Evolutionary conservation across 2,888 invertebrate species (phyloP), one percentile per base, ranked within the genome.

Genomic region (Drosophila hamatofila): DNA sequence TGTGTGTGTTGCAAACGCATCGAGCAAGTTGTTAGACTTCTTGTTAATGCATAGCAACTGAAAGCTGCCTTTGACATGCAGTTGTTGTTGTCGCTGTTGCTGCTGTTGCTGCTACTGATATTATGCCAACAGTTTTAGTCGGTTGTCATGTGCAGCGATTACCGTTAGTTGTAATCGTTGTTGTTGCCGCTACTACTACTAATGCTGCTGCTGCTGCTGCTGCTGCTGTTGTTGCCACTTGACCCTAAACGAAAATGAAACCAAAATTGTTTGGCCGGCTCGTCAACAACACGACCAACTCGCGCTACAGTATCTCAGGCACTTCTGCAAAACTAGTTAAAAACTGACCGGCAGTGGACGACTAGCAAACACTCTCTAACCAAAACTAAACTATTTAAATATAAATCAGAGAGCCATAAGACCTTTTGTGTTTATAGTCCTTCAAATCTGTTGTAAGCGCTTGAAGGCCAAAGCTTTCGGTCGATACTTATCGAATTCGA

Each of bases 181-280:
- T 62, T 70, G 65, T 48, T 70, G 65, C 46, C 67, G 58, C 55
- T 64, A 60, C 44, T 63, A 71, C 56, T 81, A 63, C 54, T 67
- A n/a, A n/a, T n/a, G 0, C 58, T 71, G 66, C 49, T 78, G 75
- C 65, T 64, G 41, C 56, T 81, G 65, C 54, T 69, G n/a, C 11
- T 39, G 61, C 55, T 70, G 62, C 46, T 72, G 73, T 59, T 74
- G 72, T 55, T 83, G 75, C 65, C 81, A 89, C 89, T 86, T 88
- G 88, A 89, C 89, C 88, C 89, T 88, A 89, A 89, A 84, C 89
- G 85, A 79, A 84, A 84, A 80, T 75, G 88, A 84, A 89, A 87
- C 84, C 84, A 48, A 89, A 86, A 79, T 76, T 84, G 82, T 73
- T 73, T 68, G 75, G 80, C 62, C 66, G 64, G 63, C 75, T 66